These are phyloP conservation scores for Catostylus mosaicus DNA, from an alignment of 30 jellyfish, hydroid and myxozoan genomes.

Conservation along the genomic window DNA sequence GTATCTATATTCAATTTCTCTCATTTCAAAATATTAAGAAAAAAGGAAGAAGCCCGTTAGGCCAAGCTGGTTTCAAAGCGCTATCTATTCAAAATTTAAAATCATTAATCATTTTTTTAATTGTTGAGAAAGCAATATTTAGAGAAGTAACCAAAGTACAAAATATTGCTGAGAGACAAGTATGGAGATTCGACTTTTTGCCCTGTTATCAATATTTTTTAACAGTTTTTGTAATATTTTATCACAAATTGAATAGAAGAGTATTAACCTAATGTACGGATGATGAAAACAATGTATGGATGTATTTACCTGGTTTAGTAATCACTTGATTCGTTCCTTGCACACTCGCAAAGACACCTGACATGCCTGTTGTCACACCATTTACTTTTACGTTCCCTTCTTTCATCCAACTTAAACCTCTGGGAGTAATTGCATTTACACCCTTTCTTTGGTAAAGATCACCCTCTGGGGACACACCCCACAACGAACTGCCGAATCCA, in stretches of 20 bases:
- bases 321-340: conserved; percentile 35
- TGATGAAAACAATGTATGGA: background rate
- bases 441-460: conserved; percentile 68
- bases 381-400: conserved; percentile 43
- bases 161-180: too few species aligned
- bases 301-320: conserved; percentile 32
- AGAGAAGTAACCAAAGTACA: too few species aligned
- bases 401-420: conserved; percentile 77
- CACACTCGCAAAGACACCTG: conserved; percentile 65
- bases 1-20: too few species aligned
- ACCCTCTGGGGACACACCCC: conserved; percentile 84
- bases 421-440: conserved; percentile 64
- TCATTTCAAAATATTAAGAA: conserved; percentile 3
- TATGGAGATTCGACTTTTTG: too few species aligned
- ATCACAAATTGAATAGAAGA: too few species aligned
- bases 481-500: conserved; percentile 90
- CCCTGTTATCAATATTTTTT: too few species aligned
- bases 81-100: too few species aligned
- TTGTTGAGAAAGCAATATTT: too few species aligned
- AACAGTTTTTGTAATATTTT: too few species aligned
- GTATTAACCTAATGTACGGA: background rate
- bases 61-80: too few species aligned
- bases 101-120: too few species aligned
- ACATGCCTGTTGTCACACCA: conserved; percentile 81
- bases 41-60: too few species aligned